These are phyloP conservation scores for Phallusia fumigata DNA, from an alignment of 23 tunicate genomes.

Conservation along the genomic window DNA sequence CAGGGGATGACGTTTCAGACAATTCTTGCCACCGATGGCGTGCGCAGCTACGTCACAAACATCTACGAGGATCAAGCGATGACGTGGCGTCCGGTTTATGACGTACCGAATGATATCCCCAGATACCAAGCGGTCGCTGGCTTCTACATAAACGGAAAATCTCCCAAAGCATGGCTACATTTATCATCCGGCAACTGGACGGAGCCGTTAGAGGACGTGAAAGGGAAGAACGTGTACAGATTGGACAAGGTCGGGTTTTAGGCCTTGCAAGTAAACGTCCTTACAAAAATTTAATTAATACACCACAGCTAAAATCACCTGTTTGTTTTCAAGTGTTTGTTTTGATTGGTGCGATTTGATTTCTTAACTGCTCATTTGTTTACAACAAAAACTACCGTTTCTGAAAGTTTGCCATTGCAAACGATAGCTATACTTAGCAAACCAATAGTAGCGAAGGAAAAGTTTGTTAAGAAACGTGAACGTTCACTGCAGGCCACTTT, in stretches of 20 bases:
- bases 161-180: conserved; percentile 25
- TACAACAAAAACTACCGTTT: too few species aligned
- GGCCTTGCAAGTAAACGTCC: not conserved
- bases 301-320: too few species aligned
- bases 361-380: too few species aligned
- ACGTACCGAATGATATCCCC: conserved; percentile 55
- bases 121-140: conserved; percentile 66
- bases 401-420: too few species aligned
- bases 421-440: too few species aligned
- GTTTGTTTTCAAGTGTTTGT: too few species aligned
- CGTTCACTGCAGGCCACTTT: conserved; percentile 19
- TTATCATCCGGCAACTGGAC: conserved; percentile 42
- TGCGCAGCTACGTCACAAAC: conserved; percentile 47
- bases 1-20: conserved; percentile 81
- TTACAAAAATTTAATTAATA: too few species aligned
- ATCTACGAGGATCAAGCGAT: conserved; percentile 63
- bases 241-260: conserved; percentile 25
- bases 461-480: too few species aligned
- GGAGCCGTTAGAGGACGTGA: not conserved
- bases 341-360: too few species aligned
- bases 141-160: conserved; percentile 36
- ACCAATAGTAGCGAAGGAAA: too few species aligned
- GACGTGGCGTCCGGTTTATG: conserved; percentile 84
- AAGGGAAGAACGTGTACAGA: conserved; percentile 30
- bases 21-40: conserved; percentile 66